These are phyloP conservation scores for Drosophila micromelanica DNA, from an alignment of 1,140 invertebrate species.

Conservation along the genomic window DNA sequence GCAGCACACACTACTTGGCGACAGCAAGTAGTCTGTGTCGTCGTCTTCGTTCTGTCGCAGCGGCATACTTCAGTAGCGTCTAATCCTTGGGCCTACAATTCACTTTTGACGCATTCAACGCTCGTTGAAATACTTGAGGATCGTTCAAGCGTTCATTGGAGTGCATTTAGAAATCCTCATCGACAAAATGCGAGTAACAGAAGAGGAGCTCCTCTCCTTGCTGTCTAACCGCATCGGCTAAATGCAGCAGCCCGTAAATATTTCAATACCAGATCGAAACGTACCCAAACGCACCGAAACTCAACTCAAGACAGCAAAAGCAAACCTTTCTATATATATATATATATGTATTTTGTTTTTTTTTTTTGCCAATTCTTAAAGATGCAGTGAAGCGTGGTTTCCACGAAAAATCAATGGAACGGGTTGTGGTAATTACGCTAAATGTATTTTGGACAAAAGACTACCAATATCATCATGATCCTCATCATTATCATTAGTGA, in stretches of 20 bases:
- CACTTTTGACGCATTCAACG: constrained; percentile 75
- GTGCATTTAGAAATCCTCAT: constrained; percentile 76
- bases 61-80: constrained; percentile 69
- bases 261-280: constrained; percentile 23
- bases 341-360: too few relatives aligned
- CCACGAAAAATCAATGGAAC: constrained; percentile 37
- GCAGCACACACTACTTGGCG: constrained; percentile 21
- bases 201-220: constrained; percentile 31
- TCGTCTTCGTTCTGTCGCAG: constrained; percentile 5
- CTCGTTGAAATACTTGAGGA: constrained; percentile 5
- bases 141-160: constrained; percentile 64
- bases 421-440: constrained; percentile 57
- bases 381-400: constrained; percentile 44
- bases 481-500: constrained; percentile 9
- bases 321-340: constrained; percentile 1
- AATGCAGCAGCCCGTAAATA: constrained; percentile 67
- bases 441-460: constrained; percentile 47
- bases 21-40: constrained; percentile 32
- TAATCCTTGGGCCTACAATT: constrained; percentile 77
- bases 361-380: constrained; percentile 56
- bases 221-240: constrained; percentile 63
- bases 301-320: background rate
- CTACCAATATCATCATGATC: constrained; percentile 25
- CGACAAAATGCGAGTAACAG: constrained; percentile 32
- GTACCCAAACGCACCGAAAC: background rate